Conservation (phyloP, 2,888 invertebrate genomes). For the Drosophila stalkeri region DNA sequence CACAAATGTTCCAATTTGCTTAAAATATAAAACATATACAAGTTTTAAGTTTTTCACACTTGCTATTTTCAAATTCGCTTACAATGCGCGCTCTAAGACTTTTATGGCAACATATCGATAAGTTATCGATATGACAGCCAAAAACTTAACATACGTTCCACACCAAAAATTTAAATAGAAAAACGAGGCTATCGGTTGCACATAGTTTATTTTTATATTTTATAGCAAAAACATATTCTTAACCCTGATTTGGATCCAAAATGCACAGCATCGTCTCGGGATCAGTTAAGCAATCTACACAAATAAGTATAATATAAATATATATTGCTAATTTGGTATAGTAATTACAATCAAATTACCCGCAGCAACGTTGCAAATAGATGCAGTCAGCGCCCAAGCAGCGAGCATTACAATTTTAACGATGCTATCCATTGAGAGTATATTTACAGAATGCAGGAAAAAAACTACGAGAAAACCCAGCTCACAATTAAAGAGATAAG, state of each 20-base stretch:
- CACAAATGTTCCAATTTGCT: too few relatives aligned
- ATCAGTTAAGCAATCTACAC: constrained; percentile 64
- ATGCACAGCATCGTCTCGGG: constrained; percentile 62
- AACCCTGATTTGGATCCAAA: constrained; percentile 32
- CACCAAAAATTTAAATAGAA: background rate
- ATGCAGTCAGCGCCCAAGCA: constrained; percentile 27
- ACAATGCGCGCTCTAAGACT: background rate
- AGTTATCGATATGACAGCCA: background rate
- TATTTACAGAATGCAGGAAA: constrained; percentile 3
- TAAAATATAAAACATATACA: background rate
- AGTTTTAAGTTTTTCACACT: background rate
- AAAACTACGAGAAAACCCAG: background rate
- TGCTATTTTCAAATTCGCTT: background rate
- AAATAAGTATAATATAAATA: background rate
- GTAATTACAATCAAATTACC: constrained; percentile 18
- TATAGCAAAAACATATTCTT: constrained; percentile 6
- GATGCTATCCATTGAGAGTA: constrained; percentile 28
- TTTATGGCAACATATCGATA: background rate
- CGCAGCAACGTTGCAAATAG: constrained; percentile 31
- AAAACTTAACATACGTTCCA: background rate
- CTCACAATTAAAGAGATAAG: background rate
- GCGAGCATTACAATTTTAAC: constrained; percentile 23
- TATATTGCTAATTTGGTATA: background rate
- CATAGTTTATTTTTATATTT: background rate
- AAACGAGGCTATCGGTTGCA: too few relatives aligned